These are phyloP conservation scores for Brachynemurus nebulosus DNA, from an alignment of 2,888 invertebrate genomes.

Conservation along the genomic window DNA sequence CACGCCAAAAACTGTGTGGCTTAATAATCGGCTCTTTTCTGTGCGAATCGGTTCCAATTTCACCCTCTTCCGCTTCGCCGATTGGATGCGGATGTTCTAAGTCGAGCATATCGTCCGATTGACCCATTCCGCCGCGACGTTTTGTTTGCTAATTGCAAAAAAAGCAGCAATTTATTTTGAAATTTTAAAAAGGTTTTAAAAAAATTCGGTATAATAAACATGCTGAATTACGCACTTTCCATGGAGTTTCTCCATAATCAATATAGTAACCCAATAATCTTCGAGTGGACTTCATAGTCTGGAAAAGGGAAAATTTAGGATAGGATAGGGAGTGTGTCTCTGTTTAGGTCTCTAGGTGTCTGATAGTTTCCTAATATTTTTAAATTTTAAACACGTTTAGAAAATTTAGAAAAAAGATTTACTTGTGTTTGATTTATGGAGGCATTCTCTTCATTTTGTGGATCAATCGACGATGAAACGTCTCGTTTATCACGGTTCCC, in stretches of 20 bases:
- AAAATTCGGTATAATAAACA: neutral
- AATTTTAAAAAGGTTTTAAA: neutral
- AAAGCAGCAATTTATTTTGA: neutral
- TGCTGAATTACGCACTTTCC: slow-evolving; percentile 6
- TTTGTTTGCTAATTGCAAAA: neutral
- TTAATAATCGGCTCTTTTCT: neutral
- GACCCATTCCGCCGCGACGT: neutral
- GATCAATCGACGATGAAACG: neutral
- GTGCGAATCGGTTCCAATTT: slow-evolving; percentile 5
- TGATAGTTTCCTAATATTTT: neutral
- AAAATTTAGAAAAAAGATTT: neutral
- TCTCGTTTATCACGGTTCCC: neutral
- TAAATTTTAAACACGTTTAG: neutral
- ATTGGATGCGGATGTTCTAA: slow-evolving; percentile 6
- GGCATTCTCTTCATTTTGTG: neutral
- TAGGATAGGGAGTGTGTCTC: no score
- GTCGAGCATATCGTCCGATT: slow-evolving; percentile 5
- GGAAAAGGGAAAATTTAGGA: no score
- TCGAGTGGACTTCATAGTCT: no score
- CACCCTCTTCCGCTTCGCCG: slow-evolving; percentile 4
- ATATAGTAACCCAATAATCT: neutral
- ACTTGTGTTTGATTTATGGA: neutral
- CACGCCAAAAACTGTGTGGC: slow-evolving; percentile 13
- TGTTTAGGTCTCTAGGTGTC: neutral
- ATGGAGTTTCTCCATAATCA: slow-evolving; percentile 5